phyloP scores from a whole-genome alignment of 2,888 invertebrate genomes.

The Odontocerum albicorne region DNA sequence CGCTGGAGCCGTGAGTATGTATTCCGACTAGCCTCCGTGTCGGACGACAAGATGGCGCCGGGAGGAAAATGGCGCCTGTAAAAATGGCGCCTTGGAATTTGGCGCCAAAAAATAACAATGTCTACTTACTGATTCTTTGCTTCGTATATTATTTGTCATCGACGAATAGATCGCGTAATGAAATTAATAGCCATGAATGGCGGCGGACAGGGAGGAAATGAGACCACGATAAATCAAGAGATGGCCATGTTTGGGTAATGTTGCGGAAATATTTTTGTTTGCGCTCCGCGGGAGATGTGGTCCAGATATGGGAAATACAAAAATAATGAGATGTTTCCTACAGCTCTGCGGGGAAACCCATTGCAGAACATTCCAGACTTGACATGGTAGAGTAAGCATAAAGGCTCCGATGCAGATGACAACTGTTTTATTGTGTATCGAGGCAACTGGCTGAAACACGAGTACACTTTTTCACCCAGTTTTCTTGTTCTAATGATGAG shows the following conservation, averaged over 20 bases:
- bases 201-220: slow-evolving; percentile 1
- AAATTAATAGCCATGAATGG: slow-evolving; percentile 13
- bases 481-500: too few relatives aligned
- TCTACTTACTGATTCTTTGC: slow-evolving; percentile 13
- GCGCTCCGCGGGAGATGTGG: neutral
- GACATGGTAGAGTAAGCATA: too few relatives aligned
- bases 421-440: too few relatives aligned
- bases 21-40: neutral
- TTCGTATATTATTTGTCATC: slow-evolving; percentile 17
- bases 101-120: slow-evolving; percentile 24
- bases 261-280: neutral
- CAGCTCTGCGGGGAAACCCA: too few relatives aligned
- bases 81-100: slow-evolving; percentile 8
- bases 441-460: too few relatives aligned
- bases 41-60: slow-evolving; percentile 6
- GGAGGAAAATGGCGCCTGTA: slow-evolving; percentile 6
- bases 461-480: too few relatives aligned
- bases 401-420: too few relatives aligned
- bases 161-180: slow-evolving; percentile 16
- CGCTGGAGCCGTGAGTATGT: neutral
- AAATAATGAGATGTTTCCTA: too few relatives aligned
- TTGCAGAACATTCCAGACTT: too few relatives aligned
- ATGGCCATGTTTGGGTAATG: slow-evolving; percentile 4
- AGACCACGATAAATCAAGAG: slow-evolving; percentile 4
- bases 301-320: too few relatives aligned